Evolutionary conservation across 53 echinoderm and acorn worm species (phyloP).

Genomic region (Holothuria scabra): DNA sequence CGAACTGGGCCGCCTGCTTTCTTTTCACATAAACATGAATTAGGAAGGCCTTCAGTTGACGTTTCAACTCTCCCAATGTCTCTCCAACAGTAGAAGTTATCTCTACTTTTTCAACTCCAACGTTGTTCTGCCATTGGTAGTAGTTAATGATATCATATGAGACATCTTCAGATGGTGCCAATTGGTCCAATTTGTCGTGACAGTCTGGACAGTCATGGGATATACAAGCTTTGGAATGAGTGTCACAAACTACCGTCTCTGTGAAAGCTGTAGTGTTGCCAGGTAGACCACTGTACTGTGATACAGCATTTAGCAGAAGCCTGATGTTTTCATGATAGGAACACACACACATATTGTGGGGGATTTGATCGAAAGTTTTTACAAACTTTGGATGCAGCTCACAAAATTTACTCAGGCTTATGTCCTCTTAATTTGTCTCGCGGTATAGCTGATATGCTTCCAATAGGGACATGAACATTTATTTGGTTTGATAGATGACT

Average conservation of each 20-base stretch:
- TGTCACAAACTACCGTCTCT: conserved; percentile 43
- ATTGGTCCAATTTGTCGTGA: conserved; percentile 16
- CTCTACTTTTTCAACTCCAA: conserved; percentile 45
- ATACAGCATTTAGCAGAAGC: too few relatives aligned
- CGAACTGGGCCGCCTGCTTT: conserved; percentile 7
- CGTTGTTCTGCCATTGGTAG: conserved; percentile 53
- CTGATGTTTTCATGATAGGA: too few relatives aligned
- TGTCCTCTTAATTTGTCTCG: too few relatives aligned
- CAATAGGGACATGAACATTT: conserved; percentile 57
- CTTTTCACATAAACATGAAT: conserved; percentile 56
- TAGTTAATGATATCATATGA: conserved; percentile 39
- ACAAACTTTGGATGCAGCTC: too few relatives aligned
- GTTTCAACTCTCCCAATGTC: conserved; percentile 38
- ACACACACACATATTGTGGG: too few relatives aligned
- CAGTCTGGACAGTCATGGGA: conserved; percentile 38
- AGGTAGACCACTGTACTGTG: too few relatives aligned
- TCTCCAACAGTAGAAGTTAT: conserved; percentile 31
- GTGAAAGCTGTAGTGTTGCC: conserved; percentile 46
- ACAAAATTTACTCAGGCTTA: too few relatives aligned
- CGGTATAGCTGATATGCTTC: conserved; percentile 35
- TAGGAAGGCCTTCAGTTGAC: conserved; percentile 46
- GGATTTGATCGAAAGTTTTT: too few relatives aligned
- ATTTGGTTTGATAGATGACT: conserved; percentile 41
- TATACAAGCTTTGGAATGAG: conserved; percentile 48
- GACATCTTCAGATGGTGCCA: conserved; percentile 15